Evolutionary conservation across 2,888 invertebrate species (phyloP).

Genomic region (Troglohyphantes excavatus): DNA sequence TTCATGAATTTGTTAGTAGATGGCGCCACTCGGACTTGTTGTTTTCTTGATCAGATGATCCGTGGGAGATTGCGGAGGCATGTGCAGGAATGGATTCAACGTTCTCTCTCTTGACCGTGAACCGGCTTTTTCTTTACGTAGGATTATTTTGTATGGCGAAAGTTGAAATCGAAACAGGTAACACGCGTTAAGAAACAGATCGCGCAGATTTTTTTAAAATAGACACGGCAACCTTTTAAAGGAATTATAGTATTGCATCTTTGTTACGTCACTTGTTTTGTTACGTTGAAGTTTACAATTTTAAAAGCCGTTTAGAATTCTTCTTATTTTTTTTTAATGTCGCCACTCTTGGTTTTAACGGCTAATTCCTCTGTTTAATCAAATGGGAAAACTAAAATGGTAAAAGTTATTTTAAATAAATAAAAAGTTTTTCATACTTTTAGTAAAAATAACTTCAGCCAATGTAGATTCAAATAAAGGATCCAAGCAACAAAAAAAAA

Average conservation of each 20-base stretch:
- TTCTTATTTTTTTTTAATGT: no score
- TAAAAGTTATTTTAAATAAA: no score
- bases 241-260: background rate
- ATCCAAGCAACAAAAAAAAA: no score
- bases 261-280: background rate
- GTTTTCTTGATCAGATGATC: background rate
- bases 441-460: no score
- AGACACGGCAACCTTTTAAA: background rate
- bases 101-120: constrained; percentile 12
- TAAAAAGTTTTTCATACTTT: no score
- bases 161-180: background rate
- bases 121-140: background rate
- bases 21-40: background rate
- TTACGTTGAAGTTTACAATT: no score
- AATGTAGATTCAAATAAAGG: no score
- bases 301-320: no score
- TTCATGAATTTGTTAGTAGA: background rate
- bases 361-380: no score
- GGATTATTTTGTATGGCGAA: background rate
- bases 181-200: background rate
- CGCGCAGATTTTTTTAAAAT: background rate
- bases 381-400: no score
- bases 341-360: no score
- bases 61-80: constrained; percentile 1
- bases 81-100: background rate